A percentile compares a stretch with the other conserved stretches of the same genome.
Conservation (phyloP, 2,113 vertebrate species). For the Excalfactoria chinensis region DNA sequence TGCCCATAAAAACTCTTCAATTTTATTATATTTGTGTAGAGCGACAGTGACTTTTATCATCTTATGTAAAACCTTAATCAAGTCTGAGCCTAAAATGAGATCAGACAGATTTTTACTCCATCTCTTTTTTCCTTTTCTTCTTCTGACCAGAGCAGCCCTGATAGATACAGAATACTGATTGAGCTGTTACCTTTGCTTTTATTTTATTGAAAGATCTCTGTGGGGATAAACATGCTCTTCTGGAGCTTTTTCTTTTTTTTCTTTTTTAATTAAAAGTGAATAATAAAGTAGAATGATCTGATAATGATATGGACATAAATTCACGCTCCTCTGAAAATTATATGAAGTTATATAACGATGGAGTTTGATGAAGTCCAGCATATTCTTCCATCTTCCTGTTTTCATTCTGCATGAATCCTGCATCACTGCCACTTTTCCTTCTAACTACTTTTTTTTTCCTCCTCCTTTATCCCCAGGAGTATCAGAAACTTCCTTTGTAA, state of each 20-base stretch:
- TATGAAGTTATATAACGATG: neutral
- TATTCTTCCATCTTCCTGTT: neutral
- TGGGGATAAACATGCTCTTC: constrained; percentile 5
- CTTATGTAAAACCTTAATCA: constrained; percentile 27
- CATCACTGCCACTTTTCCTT: neutral
- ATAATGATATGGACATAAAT: constrained; percentile 32
- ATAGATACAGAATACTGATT: neutral
- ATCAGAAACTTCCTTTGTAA: neutral
- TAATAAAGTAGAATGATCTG: constrained; percentile 29
- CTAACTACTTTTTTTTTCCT: neutral
- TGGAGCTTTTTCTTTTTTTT: neutral
- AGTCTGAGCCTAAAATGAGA: constrained; percentile 16
- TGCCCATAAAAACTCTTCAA: neutral
- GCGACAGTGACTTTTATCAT: neutral
- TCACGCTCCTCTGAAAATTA: constrained; percentile 17
- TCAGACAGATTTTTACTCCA: constrained; percentile 14
- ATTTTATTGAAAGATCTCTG: constrained; percentile 24
- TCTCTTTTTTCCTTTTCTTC: neutral
- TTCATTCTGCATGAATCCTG: neutral
- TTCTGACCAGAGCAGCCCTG: neutral
- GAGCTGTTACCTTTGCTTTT: neutral
- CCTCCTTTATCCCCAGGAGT: neutral
- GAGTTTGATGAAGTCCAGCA: neutral
- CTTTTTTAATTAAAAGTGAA: constrained; percentile 27
- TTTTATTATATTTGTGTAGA: neutral